Evolutionary conservation across 2,113 vertebrate genomes (phyloP), one percentile per base, ranked within the genome.

Genomic region (Lanius ludovicianus): DNA sequence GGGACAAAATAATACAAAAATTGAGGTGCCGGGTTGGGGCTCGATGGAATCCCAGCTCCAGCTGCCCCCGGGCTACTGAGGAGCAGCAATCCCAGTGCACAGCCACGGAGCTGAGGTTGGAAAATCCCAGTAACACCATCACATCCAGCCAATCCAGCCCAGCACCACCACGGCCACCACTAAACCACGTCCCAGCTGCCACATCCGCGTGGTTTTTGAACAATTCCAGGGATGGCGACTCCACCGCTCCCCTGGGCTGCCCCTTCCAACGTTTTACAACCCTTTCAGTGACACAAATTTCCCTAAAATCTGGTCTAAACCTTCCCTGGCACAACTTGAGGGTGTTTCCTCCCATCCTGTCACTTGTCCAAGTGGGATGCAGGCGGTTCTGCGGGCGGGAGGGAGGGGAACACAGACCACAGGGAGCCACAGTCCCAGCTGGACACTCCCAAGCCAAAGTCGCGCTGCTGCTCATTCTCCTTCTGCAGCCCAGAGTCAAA

Each of bases 151-250:
- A 42, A 5, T 4, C 39, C 39, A 42, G 5, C 5, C 39, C 39
- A 46, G 71, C 22, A 18, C 27, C 15, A 3, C 12, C 35, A 3
- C 0, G 8, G 46, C 6, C 46, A 41, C 35, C 35, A 20, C 21
- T 13, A 9, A 39, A 14, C 23, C 75, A 7, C 11, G 2, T 2
- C 30, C 35, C 75, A 16, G 6, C 2, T 1, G 16, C 21, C 33
- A 11, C 39, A 13, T 42, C 30, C 75, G 28, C 24, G 3, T 0
- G 21, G 5, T 2, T 33, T 39, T 27, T 41, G 6, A 22, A 17
- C 59, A 42, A 13, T 30, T 44, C 60, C 76, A 18, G 49, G 15
- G 19, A 11, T 17, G 37, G 30, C 3, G 6, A 31, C n/a, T 42
- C 20, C 59, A 21, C 59, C 28, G 7, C 20, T 19, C 14, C 49